phyloP scores from a whole-genome alignment of 2,797 vertebrate species.

The Adelosebastes latens region DNA sequence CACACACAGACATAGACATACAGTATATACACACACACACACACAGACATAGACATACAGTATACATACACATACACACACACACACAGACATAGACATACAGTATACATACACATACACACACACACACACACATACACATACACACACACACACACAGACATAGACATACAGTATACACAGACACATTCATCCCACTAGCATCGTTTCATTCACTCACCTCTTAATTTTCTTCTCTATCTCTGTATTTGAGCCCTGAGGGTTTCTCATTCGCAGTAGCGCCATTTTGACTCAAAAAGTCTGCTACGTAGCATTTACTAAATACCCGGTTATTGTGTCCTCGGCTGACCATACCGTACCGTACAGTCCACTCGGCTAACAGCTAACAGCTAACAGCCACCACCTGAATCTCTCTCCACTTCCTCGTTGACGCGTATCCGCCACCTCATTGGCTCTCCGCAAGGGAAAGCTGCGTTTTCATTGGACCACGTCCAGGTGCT shows the following conservation, averaged over 20 bases:
- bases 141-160: too few relatives aligned
- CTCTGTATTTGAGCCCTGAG: conserved; percentile 72
- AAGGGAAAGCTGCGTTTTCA: conserved; percentile 50
- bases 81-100: too few relatives aligned
- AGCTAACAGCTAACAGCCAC: conserved; percentile 1
- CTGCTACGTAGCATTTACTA: background rate
- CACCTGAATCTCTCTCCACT: conserved; percentile 33
- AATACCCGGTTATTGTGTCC: background rate
- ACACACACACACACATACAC: fast-evolving
- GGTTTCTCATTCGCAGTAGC: conserved; percentile 70
- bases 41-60: too few relatives aligned
- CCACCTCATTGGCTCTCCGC: conserved; percentile 51
- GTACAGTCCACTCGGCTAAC: conserved; percentile 11
- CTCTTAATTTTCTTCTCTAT: conserved; percentile 86
- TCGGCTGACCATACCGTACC: background rate
- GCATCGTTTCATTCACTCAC: conserved; percentile 51
- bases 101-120: too few relatives aligned
- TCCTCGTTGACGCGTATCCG: conserved; percentile 52
- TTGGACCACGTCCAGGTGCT: conserved; percentile 52
- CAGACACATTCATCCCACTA: background rate
- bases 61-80: too few relatives aligned
- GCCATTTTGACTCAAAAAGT: conserved; percentile 60
- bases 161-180: too few relatives aligned
- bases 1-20: too few relatives aligned
- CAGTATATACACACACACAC: too few relatives aligned